These are phyloP conservation scores for Motacilla alba DNA, from an alignment of 2,113 vertebrate genomes.

Conservation along the genomic window DNA sequence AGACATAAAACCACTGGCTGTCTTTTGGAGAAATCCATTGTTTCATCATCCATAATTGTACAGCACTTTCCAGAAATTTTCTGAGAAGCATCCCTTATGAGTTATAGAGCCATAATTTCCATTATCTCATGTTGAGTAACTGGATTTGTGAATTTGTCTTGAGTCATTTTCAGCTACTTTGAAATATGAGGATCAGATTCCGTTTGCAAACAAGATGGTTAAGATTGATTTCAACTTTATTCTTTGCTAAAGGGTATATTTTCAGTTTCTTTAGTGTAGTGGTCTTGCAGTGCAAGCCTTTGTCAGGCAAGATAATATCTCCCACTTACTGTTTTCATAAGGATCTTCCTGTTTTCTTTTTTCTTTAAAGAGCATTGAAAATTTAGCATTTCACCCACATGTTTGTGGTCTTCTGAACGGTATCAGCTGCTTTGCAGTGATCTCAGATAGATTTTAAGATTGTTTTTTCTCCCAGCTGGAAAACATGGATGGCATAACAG, in stretches of 20 bases:
- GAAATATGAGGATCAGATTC: slow-evolving; percentile 56
- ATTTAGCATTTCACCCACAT: slow-evolving; percentile 43
- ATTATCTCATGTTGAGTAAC: slow-evolving; percentile 70
- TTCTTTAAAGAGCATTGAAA: slow-evolving; percentile 44
- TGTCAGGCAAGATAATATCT: slow-evolving; percentile 58
- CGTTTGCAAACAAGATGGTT: slow-evolving; percentile 42
- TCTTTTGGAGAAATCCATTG: slow-evolving; percentile 62
- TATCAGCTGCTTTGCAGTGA: slow-evolving; percentile 57
- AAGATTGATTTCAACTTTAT: slow-evolving; percentile 42
- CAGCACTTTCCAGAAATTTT: slow-evolving; percentile 66
- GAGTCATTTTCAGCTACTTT: slow-evolving; percentile 66
- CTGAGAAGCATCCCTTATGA: slow-evolving; percentile 60
- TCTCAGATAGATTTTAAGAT: slow-evolving; percentile 46
- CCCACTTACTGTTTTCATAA: slow-evolving; percentile 49
- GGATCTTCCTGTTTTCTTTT: slow-evolving; percentile 59
- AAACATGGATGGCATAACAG: background rate
- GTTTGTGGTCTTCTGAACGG: slow-evolving; percentile 36
- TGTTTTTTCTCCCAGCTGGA: background rate
- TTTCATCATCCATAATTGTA: slow-evolving; percentile 59
- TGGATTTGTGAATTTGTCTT: slow-evolving; percentile 65
- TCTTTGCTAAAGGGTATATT: slow-evolving; percentile 49
- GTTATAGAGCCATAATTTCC: slow-evolving; percentile 59
- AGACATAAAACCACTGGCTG: slow-evolving; percentile 42
- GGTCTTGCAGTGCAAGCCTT: slow-evolving; percentile 22
- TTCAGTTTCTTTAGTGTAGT: slow-evolving; percentile 41